Percentiles rank a stretch among this genome's conserved stretches.
phyloP scores from a whole-genome alignment of 2,797 vertebrate genomes.

The Hippocampus kuda region DNA sequence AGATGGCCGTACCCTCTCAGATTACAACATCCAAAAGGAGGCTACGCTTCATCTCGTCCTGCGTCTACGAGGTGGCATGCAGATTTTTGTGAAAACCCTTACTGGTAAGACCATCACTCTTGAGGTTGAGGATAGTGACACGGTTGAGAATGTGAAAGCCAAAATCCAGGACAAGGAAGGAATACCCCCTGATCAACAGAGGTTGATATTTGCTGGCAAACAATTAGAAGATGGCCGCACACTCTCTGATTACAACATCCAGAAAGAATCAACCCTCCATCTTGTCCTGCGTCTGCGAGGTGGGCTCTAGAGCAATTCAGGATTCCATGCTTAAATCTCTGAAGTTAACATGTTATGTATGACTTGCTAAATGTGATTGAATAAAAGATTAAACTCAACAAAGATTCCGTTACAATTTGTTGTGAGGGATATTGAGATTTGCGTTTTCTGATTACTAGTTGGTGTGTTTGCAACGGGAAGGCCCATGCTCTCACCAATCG shows the following conservation, averaged over 20 bases:
- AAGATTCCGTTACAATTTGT: not conserved
- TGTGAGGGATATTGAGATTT: not conserved
- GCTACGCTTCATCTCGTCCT: not conserved
- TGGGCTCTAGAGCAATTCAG: not conserved
- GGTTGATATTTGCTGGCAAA: not conserved
- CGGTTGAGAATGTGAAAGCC: not conserved
- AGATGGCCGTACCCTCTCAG: not conserved
- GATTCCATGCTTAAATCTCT: not conserved
- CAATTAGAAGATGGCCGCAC: not conserved
- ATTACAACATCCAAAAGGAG: conserved; percentile 2
- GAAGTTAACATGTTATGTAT: not conserved
- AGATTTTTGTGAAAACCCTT: conserved; percentile 4
- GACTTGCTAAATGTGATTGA: not conserved
- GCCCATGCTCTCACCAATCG: no score
- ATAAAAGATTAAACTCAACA: not conserved
- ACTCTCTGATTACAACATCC: not conserved
- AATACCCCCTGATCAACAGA: not conserved
- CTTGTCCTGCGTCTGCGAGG: conserved; percentile 1
- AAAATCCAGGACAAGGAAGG: conserved; percentile 8
- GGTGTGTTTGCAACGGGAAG: no score
- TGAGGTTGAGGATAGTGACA: not conserved
- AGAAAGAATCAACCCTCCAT: not conserved
- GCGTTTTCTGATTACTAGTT: no score
- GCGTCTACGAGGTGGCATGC: conserved; percentile 1
- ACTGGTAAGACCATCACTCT: conserved; percentile 2